Percentiles rank a stretch among this genome's conserved stretches.
Conservation (phyloP, 2,113 vertebrate genomes). For the Nycticryphes semicollaris region DNA sequence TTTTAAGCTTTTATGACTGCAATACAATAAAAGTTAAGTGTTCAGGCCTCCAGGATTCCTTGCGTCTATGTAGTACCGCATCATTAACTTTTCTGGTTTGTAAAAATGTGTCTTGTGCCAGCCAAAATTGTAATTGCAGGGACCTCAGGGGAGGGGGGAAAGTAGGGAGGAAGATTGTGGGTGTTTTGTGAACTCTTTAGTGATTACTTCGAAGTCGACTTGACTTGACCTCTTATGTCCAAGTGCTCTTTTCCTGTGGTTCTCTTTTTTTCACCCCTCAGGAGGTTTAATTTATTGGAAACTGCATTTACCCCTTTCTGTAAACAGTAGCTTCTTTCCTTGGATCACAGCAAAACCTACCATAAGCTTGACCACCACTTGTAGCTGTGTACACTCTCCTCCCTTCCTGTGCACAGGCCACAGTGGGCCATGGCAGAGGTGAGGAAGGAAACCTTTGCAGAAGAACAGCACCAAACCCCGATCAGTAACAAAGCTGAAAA, state of each 20-base stretch:
- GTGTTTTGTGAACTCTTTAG: not conserved
- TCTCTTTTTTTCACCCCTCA: not conserved
- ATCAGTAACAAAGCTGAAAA: not conserved
- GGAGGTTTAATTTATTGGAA: constrained; percentile 15
- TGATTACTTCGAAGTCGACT: not conserved
- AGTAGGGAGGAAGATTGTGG: not conserved
- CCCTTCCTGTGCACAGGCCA: fast-evolving
- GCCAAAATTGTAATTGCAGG: not conserved
- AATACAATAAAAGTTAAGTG: not conserved
- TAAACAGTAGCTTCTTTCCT: not conserved
- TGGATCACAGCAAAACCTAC: not conserved
- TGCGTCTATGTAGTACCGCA: not conserved
- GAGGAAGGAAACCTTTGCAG: not conserved
- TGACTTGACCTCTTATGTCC: not conserved
- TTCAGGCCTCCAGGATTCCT: not conserved
- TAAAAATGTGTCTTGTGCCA: not conserved
- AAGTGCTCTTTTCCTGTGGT: not conserved
- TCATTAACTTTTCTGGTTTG: not conserved
- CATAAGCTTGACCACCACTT: not conserved
- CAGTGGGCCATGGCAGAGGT: not conserved
- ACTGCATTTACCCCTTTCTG: not conserved
- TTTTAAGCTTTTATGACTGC: not conserved
- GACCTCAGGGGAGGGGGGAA: not conserved
- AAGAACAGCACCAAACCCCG: not conserved
- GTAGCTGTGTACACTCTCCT: not conserved